Base-by-base conservation (phyloP, 2,113 vertebrate species). In the Ancistrus triradiatus region DNA sequence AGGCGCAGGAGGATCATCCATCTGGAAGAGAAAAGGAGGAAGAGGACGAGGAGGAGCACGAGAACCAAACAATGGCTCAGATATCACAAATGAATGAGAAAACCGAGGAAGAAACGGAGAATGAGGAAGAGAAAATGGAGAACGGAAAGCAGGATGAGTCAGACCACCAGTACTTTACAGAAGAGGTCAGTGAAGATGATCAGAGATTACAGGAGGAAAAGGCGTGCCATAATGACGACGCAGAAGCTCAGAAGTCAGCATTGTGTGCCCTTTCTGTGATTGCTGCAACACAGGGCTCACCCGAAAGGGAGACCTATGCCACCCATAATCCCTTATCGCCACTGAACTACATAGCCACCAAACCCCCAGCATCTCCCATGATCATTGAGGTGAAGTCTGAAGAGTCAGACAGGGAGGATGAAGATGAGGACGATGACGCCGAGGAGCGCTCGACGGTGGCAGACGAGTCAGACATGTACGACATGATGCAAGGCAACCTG, bases 401-500 rank as follows among this genome's bases (percentile, higher is more conserved):
- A 0, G 89, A 90, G 0, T 91, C 92, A 5, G 93, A 90, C 55
- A 91, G 93, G 0, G 84, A 95, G 0, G 91, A 94, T 0, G 81
- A 89, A 68, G 90, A 86, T 0, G 60, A 89, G 0, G 89, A 90
- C 1, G 84, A 88, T 3, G 84, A 92, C 0, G 92, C 95, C 0
- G 87, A 86, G 14, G 93, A 90, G 73, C 91, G 91, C 28, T 95
- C 93, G 0, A 73, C 85, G 0, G 86, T 91, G 75, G 93, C 93
- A 0, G 93, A 97, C 0, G 95, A 94, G 87, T 95, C 93, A 0
- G 96, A 98, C 82, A 94, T 95, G 91, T 95, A 95, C 0, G 96
- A 98, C 80, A 91, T 98, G 88, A 96, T 92, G 0, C 84, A 93
- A 15, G 95, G 96, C 0, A 98, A 98, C 81, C 84, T 98, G 82